These are phyloP conservation scores for Ochropacha duplaris DNA, from an alignment of 2,888 invertebrate species.

Conservation along the genomic window DNA sequence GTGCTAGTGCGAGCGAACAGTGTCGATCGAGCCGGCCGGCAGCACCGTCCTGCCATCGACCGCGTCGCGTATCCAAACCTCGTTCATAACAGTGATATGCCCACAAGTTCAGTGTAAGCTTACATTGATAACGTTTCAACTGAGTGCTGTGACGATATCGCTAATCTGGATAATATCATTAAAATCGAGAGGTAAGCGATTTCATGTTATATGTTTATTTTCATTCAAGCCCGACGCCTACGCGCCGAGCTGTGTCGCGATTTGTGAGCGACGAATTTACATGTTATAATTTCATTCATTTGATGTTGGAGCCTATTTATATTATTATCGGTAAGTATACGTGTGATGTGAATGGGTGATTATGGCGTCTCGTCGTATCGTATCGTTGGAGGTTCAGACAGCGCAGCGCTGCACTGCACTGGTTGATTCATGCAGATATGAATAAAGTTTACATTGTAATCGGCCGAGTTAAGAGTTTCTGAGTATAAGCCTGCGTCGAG, in stretches of 20 bases:
- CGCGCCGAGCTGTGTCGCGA: slow-evolving; percentile 75
- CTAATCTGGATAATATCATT: slow-evolving; percentile 78
- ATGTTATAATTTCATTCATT: slow-evolving; percentile 80
- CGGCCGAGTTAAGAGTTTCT: slow-evolving; percentile 31
- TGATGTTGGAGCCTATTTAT: slow-evolving; percentile 72
- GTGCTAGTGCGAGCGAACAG: slow-evolving; percentile 34
- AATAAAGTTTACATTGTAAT: slow-evolving; percentile 27
- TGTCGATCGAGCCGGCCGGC: slow-evolving; percentile 62
- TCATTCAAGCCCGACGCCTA: slow-evolving; percentile 77
- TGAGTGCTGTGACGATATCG: slow-evolving; percentile 65
- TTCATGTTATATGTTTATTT: slow-evolving; percentile 65
- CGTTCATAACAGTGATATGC: slow-evolving; percentile 62
- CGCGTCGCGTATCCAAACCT: slow-evolving; percentile 45
- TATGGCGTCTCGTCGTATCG: slow-evolving; percentile 54
- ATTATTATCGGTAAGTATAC: slow-evolving; percentile 69
- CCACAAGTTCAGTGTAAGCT: slow-evolving; percentile 65
- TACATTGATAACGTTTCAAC: slow-evolving; percentile 48
- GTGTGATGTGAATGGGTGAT: slow-evolving; percentile 75
- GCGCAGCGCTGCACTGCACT: slow-evolving; percentile 34
- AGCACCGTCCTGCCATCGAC: slow-evolving; percentile 36
- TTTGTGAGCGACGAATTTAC: slow-evolving; percentile 80
- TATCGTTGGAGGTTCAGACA: slow-evolving; percentile 31
- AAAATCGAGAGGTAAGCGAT: slow-evolving; percentile 77
- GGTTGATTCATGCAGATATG: slow-evolving; percentile 51
- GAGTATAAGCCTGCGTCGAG: slow-evolving; percentile 32